These are phyloP conservation scores for Xanthorhoe spadicearia DNA, from an alignment of 2,888 invertebrate genomes.

Conservation along the genomic window DNA sequence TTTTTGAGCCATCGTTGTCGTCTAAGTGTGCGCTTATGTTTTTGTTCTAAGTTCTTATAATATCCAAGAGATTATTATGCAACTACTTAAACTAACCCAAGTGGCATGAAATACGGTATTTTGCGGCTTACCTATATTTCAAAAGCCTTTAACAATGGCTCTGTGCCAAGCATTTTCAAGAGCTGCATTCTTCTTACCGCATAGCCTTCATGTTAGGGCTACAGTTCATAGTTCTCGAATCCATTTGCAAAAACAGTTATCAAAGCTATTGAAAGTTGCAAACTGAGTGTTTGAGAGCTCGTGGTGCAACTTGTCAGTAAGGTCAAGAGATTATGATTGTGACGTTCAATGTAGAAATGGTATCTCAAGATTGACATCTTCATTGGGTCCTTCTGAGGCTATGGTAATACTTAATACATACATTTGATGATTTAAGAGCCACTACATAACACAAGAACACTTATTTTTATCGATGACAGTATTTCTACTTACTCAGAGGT, in stretches of 20 bases:
- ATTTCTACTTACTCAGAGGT: too few relatives aligned
- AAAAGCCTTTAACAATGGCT: conserved; percentile 19
- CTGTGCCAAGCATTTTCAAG: conserved; percentile 23
- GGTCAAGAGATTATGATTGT: background rate
- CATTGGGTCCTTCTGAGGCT: too few relatives aligned
- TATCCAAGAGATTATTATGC: too few relatives aligned
- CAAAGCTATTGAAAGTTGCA: background rate
- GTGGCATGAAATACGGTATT: background rate
- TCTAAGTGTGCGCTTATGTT: too few relatives aligned
- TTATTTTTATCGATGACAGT: too few relatives aligned
- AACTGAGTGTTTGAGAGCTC: background rate
- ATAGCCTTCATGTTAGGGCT: conserved; percentile 4
- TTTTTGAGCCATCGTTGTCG: too few relatives aligned
- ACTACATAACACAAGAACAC: too few relatives aligned
- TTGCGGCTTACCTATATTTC: conserved; percentile 3
- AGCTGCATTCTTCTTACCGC: conserved; percentile 23
- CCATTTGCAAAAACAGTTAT: background rate
- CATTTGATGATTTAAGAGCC: too few relatives aligned
- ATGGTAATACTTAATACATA: too few relatives aligned
- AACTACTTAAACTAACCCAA: background rate
- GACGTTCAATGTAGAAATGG: too few relatives aligned
- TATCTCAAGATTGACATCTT: too few relatives aligned
- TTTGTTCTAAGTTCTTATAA: too few relatives aligned
- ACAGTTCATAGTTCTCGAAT: background rate
- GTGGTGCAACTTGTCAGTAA: background rate